Percentiles rank a stretch among this genome's conserved stretches.
phyloP scores from a whole-genome alignment of 2,113 vertebrate species.

The Proterorhinus semilunaris region DNA sequence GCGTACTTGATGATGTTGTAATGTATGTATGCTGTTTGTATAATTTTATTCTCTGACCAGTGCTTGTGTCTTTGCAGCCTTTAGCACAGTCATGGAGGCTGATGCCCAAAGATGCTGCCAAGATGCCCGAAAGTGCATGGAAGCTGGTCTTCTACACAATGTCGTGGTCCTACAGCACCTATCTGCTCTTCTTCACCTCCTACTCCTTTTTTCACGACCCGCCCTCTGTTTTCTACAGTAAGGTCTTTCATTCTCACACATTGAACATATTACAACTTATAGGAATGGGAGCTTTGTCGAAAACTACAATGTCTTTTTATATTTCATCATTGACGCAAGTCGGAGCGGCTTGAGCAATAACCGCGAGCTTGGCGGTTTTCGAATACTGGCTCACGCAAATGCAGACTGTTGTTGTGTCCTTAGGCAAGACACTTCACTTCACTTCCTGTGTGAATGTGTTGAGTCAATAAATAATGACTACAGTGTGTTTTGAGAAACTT shows the following conservation, averaged over 20 bases:
- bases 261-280: no score
- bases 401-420: no score
- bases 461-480: no score
- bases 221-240: conserved; percentile 89
- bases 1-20: background rate
- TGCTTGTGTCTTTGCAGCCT: conserved; percentile 76
- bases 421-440: no score
- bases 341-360: no score
- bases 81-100: conserved; percentile 82
- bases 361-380: no score
- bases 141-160: conserved; percentile 93
- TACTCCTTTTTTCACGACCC: conserved; percentile 95
- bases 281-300: no score
- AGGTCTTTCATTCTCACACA: conserved; percentile 12
- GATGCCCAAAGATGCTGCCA: conserved; percentile 88
- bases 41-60: background rate
- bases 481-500: no score
- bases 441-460: no score
- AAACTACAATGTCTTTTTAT: no score
- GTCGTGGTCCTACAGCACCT: conserved; percentile 89
- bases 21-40: background rate
- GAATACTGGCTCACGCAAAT: no score
- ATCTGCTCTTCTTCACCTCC: conserved; percentile 90
- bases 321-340: no score
- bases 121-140: conserved; percentile 97